Base-by-base conservation (phyloP, 2,113 vertebrate genomes). In the Ahaetulla prasina region DNA sequence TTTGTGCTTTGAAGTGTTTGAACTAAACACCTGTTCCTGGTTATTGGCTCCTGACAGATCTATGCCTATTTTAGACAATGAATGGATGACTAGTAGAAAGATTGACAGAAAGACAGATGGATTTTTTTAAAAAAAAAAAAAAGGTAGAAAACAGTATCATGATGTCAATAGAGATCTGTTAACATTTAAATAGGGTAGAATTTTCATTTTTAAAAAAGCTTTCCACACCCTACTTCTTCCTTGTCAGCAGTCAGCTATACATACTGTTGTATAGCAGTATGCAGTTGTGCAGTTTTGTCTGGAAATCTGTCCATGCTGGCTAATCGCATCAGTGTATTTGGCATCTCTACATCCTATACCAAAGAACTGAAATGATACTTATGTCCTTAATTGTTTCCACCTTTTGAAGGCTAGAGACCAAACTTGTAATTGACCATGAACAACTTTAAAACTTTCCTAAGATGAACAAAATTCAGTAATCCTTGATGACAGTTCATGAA, bases 401-500 rank as follows among this genome's bases (percentile, higher is more conserved):
- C 96, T 96, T 95, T 84, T 53, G 95, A 97, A 96, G 97, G 96
- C 97, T 98, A 54, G 93, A 96, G 97, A 97, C 97, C 96, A 98
- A 96, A 95, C 96, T 96, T 92, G 94, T 95, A 97, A 97, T 97
- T 96, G 96, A 93, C 57, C 96, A 96, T 96, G 96, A 97, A 97
- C 95, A 96, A 96, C 96, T 94, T 91, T 74, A 89, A 91, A 91
- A 95, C 91, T 94, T 97, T 98, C 96, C 96, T 94, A 94, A 93
- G 96, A 39, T 92, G 95, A 91, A 57, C 92, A 89, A 94, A 96
- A 96, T 96, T 97, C 97, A 50, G 96, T 95, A 96, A 95, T 97
- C 97, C 98, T 98, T 98, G 98, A 98, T 98, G 98, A 98, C 98
- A 98, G 97, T 98, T 98, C 98, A 99, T 98, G 98, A 98, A 99